Percentiles rank a stretch among this genome's conserved stretches.
These are phyloP conservation scores for Heliconius melpomene DNA, from an alignment of 1,140 invertebrate species.

Conservation along the genomic window DNA sequence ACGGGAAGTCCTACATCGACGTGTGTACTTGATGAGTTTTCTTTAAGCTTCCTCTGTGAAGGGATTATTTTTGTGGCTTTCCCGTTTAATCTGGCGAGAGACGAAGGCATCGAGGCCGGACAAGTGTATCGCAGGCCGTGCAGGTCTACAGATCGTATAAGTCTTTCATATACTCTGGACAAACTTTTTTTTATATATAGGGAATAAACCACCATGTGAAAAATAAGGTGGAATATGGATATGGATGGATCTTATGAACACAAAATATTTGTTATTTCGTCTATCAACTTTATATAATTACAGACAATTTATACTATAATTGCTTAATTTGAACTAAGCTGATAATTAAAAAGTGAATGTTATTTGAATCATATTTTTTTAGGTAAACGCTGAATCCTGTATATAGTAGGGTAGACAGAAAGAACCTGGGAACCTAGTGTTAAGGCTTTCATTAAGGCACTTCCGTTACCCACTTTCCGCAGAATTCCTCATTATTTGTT, in stretches of 20 bases:
- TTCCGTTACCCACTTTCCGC: too few relatives aligned
- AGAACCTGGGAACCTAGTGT: too few relatives aligned
- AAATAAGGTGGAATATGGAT: too few relatives aligned
- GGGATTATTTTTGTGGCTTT: constrained; percentile 43
- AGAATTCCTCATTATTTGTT: too few relatives aligned
- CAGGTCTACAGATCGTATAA: constrained; percentile 4
- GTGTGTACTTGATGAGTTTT: constrained; percentile 64
- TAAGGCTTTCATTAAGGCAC: too few relatives aligned
- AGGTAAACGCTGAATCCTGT: too few relatives aligned
- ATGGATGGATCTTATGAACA: neutral
- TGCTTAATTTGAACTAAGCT: neutral
- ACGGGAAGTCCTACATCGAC: constrained; percentile 53
- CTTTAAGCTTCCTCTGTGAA: constrained; percentile 50
- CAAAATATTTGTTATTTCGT: neutral
- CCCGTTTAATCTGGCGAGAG: constrained; percentile 37
- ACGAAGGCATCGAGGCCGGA: constrained; percentile 32
- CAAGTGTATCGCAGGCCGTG: constrained; percentile 33
- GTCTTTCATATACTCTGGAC: neutral
- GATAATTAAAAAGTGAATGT: neutral
- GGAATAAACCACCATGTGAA: too few relatives aligned
- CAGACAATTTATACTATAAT: neutral
- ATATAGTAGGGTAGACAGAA: too few relatives aligned
- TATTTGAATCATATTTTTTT: too few relatives aligned
- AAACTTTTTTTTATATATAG: neutral
- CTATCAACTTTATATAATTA: neutral